Evolutionary conservation across 2,113 vertebrate genomes (phyloP).

Genomic region (Riparia riparia): DNA sequence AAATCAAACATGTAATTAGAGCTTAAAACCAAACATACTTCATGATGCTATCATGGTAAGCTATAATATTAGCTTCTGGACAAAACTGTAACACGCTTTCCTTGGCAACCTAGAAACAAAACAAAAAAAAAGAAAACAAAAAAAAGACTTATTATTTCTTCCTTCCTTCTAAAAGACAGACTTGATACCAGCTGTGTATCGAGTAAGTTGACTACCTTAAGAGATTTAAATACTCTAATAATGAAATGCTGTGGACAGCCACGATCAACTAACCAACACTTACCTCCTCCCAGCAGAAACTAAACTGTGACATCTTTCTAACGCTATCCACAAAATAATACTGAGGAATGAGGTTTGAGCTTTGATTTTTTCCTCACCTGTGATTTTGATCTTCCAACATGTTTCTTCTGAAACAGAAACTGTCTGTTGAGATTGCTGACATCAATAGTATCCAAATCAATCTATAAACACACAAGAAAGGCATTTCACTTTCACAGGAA

Average conservation of each 20-base stretch:
- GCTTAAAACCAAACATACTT: constrained; percentile 83
- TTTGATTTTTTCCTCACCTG: constrained; percentile 80
- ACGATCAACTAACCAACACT: not conserved
- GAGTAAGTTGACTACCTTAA: not conserved
- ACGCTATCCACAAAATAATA: not conserved
- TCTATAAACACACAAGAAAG: constrained; percentile 79
- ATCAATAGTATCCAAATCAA: constrained; percentile 98
- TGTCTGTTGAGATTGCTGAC: constrained; percentile 99
- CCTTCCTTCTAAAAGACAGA: constrained; percentile 34
- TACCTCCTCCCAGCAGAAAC: not conserved
- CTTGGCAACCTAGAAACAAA: constrained; percentile 91
- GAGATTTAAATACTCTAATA: not conserved
- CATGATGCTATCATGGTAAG: constrained; percentile 98
- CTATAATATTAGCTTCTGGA: constrained; percentile 91
- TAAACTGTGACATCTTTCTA: not conserved
- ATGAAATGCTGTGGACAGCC: not conserved
- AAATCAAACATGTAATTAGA: constrained; percentile 44
- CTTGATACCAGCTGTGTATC: not conserved
- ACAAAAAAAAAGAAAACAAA: constrained; percentile 24
- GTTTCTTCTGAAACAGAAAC: constrained; percentile 99
- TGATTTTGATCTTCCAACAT: constrained; percentile 97
- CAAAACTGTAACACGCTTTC: constrained; percentile 96
- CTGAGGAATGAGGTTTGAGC: not conserved
- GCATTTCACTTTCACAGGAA: not conserved
- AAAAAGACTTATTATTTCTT: constrained; percentile 29